Evolutionary conservation across 2,797 vertebrate species (phyloP), one percentile per base, ranked within the genome.

Genomic region (Discoglossus pictus): DNA sequence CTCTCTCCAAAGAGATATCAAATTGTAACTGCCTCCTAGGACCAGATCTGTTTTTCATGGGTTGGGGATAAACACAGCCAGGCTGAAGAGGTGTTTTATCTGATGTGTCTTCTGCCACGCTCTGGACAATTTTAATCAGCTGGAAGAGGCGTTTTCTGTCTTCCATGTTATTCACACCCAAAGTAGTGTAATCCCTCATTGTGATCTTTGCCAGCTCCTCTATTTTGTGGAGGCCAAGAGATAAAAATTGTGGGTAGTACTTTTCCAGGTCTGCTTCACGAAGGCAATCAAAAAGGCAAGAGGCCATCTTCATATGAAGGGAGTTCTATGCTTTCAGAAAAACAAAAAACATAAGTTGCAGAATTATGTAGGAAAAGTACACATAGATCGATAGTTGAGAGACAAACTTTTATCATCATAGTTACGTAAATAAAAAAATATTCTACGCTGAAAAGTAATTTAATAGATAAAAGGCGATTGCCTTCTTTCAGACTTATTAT

Each of bases 141-240:
- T 90, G 86, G 75, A 92, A 93, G 54, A 97, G 92, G 11, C 86
- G 87, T 72, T 88, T 90, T 25, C 89, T 88, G 76, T 96, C 93
- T 4, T 89, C 88, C 89, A 88, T 88, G 44, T 86, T 85, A 11
- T 72, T 75, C 15, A 97, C 77, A n/a, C 93, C 93, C n/a, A 97
- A 76, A 56, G 75, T 84, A 54, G 88, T 75, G 27, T 90, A 94
- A 79, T 96, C 93, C 63, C 89, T 91, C 80, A 89, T 85, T 17
- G 90, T 89, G 73, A 96, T 73, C 4, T 76, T 74, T 25, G 85
- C 88, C 67, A 97, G 89, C 39, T 95, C 91, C 42, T 87, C 86
- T 35, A 88, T 83, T 65, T 76, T 84, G 56, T 79, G 74, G 73
- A 95, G 80, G 17, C 94, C 94, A 38, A 88, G 72, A 7, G 89